Base-by-base conservation (phyloP, 2,113 vertebrate species). In the Gadus macrocephalus region DNA sequence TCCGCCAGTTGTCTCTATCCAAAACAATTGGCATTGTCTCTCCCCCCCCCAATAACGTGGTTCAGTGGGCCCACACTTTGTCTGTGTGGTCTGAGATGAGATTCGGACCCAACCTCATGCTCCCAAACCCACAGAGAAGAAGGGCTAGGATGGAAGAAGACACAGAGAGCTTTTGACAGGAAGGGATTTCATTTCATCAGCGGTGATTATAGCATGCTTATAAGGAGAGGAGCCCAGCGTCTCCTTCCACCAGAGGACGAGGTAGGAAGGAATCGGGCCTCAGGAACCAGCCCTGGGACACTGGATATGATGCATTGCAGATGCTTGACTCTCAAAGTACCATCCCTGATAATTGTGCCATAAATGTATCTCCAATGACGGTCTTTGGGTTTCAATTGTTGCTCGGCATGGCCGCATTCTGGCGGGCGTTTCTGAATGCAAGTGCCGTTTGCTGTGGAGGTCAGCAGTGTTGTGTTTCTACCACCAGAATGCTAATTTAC, bases 161-260 rank as follows among this genome's bases (percentile, higher is more conserved):
- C 38, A 71, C 63, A 16, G 80, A 81, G 79, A 70, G 62, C 64
- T 65, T 83, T 58, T 66, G 73, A 76, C 74, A 75, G 84, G 61
- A 78, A 70, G 71, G 70, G 66, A 63, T 88, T 87, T 84, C 11
- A 85, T 82, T 87, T 85, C 84, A 87, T 86, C 81, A 81, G 81
- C 68, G 78, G 71, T 87, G 78, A 86, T 87, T 84, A 69, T 61
- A 15, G 28, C 27, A 38, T 68, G 19, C 81, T 84, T 72, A 69
- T 73, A 80, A 76, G 59, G 72, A 78, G 35, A 66, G 67, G 81
- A 78, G 75, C 75, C 69, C 78, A 70, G 85, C 75, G 85, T 88
- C 77, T 80, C 49, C 68, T 67, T 73, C 72, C 27, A 11, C 76
- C 72, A 83, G 81, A 72, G 82, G 79, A 81, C 84, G 78, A 84